Evolutionary conservation across 2,888 invertebrate species (phyloP).

Genomic region (Nasonovia ribisnigri): DNA sequence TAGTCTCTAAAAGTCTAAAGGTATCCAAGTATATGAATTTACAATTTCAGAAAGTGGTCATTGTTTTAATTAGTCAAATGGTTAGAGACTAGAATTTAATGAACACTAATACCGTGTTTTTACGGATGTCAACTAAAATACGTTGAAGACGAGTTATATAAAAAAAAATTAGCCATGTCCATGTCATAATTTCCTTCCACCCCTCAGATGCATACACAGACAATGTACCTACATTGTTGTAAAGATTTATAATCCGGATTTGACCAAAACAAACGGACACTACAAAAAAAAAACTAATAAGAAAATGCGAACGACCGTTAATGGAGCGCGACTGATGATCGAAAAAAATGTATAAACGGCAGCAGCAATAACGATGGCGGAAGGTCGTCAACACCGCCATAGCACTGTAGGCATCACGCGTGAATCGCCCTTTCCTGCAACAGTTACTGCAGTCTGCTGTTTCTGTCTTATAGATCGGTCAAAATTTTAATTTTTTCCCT

Average conservation of each 20-base stretch:
- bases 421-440: background rate
- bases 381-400: constrained; percentile 40
- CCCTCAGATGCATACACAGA: background rate
- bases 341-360: constrained; percentile 9
- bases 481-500: background rate
- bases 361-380: background rate
- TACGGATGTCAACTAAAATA: background rate
- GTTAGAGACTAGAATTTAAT: background rate
- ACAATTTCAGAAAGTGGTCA: background rate
- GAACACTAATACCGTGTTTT: background rate
- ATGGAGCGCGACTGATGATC: constrained; percentile 47
- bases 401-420: background rate
- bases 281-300: constrained; percentile 18
- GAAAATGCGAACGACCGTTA: constrained; percentile 49
- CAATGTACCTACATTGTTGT: background rate
- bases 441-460: background rate
- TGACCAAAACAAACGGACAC: constrained; percentile 40
- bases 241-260: constrained; percentile 10
- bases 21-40: background rate
- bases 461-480: background rate
- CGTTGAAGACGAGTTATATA: background rate
- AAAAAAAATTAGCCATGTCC: background rate
- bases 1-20: background rate
- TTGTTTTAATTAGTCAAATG: background rate
- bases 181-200: background rate